Conservation (phyloP, 1,140 invertebrate species). For the Epicauta chinensis region DNA sequence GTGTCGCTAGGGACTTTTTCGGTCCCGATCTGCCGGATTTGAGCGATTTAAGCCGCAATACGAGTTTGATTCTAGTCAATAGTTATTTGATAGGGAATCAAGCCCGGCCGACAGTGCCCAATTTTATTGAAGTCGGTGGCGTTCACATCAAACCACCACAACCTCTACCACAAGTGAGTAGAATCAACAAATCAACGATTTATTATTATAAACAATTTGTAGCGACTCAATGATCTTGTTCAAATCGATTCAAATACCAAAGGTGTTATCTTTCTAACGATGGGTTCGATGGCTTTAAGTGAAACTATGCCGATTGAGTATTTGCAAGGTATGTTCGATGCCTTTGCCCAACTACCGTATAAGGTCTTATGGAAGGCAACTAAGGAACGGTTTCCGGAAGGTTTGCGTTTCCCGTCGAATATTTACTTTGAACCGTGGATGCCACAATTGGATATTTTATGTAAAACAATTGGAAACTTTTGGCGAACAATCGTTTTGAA, state of each 20-base stretch:
- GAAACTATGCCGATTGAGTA: conserved; percentile 37
- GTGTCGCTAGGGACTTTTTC: conserved; percentile 28
- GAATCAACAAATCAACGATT: not conserved
- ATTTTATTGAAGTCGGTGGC: conserved; percentile 40
- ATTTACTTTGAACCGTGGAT: conserved; percentile 58
- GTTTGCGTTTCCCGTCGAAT: conserved; percentile 46
- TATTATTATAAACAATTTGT: conserved; percentile 6
- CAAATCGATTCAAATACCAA: conserved; percentile 25
- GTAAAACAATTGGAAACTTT: conserved; percentile 26
- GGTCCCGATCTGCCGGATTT: conserved; percentile 26
- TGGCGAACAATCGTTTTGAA: conserved; percentile 42
- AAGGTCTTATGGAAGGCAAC: conserved; percentile 59
- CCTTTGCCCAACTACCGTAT: conserved; percentile 52
- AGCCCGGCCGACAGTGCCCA: conserved; percentile 38
- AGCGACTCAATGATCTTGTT: conserved; percentile 34
- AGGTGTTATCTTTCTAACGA: conserved; percentile 44
- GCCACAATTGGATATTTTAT: conserved; percentile 60
- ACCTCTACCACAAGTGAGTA: conserved; percentile 24
- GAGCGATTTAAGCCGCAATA: conserved; percentile 22
- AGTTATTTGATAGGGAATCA: conserved; percentile 38
- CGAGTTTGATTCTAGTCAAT: conserved; percentile 35
- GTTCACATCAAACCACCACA: conserved; percentile 27
- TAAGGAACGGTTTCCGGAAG: conserved; percentile 38
- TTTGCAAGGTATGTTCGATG: conserved; percentile 44
- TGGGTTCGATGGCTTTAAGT: conserved; percentile 43